These are phyloP conservation scores for Strix uralensis DNA, from an alignment of 2,113 vertebrate species.

Conservation along the genomic window DNA sequence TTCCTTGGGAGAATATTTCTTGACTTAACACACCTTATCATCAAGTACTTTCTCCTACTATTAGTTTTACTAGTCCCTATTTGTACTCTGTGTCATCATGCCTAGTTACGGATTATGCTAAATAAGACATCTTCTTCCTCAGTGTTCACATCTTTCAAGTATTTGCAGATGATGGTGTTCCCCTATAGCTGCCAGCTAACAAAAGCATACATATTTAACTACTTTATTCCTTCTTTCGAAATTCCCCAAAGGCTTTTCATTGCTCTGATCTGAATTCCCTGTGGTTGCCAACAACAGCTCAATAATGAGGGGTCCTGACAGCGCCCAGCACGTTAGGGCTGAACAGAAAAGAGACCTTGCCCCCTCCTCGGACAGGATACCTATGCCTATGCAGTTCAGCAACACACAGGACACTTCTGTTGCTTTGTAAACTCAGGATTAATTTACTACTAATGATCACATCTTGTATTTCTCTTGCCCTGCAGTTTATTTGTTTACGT, in stretches of 20 bases:
- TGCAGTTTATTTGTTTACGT: neutral
- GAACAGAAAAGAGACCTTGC: neutral
- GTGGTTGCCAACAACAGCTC: neutral
- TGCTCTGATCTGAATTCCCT: neutral
- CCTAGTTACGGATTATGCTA: neutral
- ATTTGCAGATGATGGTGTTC: accelerated
- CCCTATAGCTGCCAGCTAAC: neutral
- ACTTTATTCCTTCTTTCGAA: neutral
- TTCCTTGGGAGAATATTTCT: neutral
- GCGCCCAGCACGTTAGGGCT: accelerated
- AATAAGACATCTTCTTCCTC: neutral
- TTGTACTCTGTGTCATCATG: neutral
- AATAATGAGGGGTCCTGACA: neutral
- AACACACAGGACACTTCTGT: neutral
- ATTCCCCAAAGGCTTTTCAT: neutral
- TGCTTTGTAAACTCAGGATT: neutral
- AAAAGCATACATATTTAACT: neutral
- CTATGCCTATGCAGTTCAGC: neutral
- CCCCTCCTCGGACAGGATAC: neutral
- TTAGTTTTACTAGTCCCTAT: neutral
- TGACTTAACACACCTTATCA: neutral
- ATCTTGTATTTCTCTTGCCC: neutral
- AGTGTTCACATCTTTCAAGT: neutral
- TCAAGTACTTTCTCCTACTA: neutral
- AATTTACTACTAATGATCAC: neutral